A percentile compares a stretch with the other conserved stretches of the same genome.
Evolutionary conservation across 1,140 invertebrate genomes (phyloP).

Genomic region (Calliphora vicina): DNA sequence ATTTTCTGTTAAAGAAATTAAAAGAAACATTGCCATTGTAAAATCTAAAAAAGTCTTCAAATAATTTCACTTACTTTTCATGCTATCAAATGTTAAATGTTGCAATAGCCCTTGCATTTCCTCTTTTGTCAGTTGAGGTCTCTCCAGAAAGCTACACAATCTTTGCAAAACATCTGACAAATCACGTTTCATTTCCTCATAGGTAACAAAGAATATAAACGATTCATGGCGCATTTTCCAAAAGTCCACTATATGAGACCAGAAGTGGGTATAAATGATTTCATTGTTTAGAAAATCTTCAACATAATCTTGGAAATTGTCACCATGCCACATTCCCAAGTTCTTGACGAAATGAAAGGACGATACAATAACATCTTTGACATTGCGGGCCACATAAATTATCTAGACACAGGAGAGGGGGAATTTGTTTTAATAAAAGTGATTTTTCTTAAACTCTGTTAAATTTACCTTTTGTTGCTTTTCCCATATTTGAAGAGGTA

Average conservation of each 20-base stretch:
- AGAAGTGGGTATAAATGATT: constrained; percentile 66
- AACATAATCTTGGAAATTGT: constrained; percentile 70
- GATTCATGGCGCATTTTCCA: constrained; percentile 65
- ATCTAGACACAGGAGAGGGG: constrained; percentile 64
- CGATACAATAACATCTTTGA: constrained; percentile 80
- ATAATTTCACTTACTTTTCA: constrained; percentile 60
- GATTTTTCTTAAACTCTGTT: neutral
- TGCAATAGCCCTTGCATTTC: constrained; percentile 65
- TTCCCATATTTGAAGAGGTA: constrained; percentile 66
- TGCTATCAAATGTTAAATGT: constrained; percentile 70
- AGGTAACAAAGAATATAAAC: constrained; percentile 69
- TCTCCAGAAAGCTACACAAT: constrained; percentile 68
- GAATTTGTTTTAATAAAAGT: neutral
- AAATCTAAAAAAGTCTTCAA: too few relatives aligned
- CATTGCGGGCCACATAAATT: constrained; percentile 77
- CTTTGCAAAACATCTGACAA: constrained; percentile 66
- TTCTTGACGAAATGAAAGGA: constrained; percentile 73
- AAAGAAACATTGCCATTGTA: too few relatives aligned
- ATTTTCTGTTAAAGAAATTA: too few relatives aligned
- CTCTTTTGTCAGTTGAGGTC: constrained; percentile 62
- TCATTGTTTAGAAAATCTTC: constrained; percentile 68
- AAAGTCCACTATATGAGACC: constrained; percentile 66
- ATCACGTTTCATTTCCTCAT: constrained; percentile 73
- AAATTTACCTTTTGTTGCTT: constrained; percentile 65
- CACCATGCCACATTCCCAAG: constrained; percentile 67